Evolutionary conservation across 2,113 vertebrate genomes (phyloP), one percentile per base, ranked within the genome.

Genomic region (Nerophis lumbriciformis): DNA sequence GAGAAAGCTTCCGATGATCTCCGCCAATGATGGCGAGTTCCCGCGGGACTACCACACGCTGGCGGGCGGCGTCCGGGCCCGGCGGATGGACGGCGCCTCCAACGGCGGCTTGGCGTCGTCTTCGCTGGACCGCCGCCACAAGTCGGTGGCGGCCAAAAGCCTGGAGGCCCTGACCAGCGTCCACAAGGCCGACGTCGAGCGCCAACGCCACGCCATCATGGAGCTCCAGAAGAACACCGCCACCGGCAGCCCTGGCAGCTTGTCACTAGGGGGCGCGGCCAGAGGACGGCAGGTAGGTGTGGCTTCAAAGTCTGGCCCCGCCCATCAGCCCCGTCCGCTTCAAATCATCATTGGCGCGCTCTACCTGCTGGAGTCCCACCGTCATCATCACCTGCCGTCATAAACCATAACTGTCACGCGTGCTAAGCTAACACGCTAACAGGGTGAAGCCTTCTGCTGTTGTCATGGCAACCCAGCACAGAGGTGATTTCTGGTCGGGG

Each of bases 1-100:
- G 91, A 92, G 89, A 69, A 94, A 93, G 88, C 87, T 89, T 84
- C 93, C 94, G 88, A 96, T 99, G 96, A 94, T 97, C 90, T 97
- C 95, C 44, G 93, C 94, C 5, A 93, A 96, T 6, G 95, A 99
- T 93, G 94, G 91, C 21, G 94, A 98, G 79, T 97, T 96, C 87
- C 95, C 93, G 5, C 87, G 94, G 73, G 95, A 98, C 66, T 97
- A 96, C 90, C 92, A 94, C 79, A 96, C 96, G 72, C 84, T 97
- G 91, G 80, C 75, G 4, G 84, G 90, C 68, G 91, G 93, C 79
- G 87, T 94, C 48, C 92, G 93, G 81, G 91, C 91, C 21, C 92
- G 95, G 28, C 94, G 94, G 62, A 96, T 95, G 88, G 93, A 92
- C 4, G 79, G 83, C 57, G 79, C 59, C 74, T 62, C 65, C 79